These are phyloP conservation scores for Brachyptera putata DNA, from an alignment of 2,888 invertebrate genomes.

Conservation along the genomic window DNA sequence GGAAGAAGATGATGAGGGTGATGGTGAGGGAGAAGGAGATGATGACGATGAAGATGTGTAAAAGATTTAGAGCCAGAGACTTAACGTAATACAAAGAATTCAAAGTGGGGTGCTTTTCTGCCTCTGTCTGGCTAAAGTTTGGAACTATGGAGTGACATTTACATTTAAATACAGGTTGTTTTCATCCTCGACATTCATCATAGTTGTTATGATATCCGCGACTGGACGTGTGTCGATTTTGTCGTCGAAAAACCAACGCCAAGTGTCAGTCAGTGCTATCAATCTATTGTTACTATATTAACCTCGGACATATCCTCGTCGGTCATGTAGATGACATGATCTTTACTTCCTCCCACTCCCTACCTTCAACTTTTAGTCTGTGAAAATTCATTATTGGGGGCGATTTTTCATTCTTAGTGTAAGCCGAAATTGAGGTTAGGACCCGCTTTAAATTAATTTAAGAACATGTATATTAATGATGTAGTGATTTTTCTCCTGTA, in stretches of 20 bases:
- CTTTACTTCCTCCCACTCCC: constrained; percentile 23
- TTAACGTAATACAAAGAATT: constrained; percentile 21
- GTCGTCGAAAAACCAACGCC: not conserved
- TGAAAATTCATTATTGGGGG: constrained; percentile 25
- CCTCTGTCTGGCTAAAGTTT: constrained; percentile 30
- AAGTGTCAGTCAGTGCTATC: constrained; percentile 8
- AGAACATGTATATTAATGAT: not conserved
- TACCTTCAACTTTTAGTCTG: constrained; percentile 30
- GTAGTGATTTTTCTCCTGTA: constrained; percentile 16
- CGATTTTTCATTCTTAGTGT: constrained; percentile 23
- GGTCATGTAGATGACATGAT: too few species aligned
- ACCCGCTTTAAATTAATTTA: constrained; percentile 27
- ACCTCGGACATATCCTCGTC: not conserved
- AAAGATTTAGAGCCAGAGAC: constrained; percentile 34
- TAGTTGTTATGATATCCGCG: not conserved
- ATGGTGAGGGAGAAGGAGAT: constrained; percentile 41
- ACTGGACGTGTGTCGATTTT: constrained; percentile 8
- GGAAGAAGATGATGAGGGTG: constrained; percentile 42
- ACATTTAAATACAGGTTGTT: not conserved
- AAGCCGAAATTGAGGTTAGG: constrained; percentile 19
- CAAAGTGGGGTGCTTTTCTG: constrained; percentile 29
- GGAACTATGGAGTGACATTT: constrained; percentile 27
- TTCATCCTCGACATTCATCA: not conserved
- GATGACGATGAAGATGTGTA: constrained; percentile 43
- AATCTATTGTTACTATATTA: not conserved